Evolutionary conservation across 1,140 invertebrate genomes (phyloP).

Genomic region (Antheraea mylitta): DNA sequence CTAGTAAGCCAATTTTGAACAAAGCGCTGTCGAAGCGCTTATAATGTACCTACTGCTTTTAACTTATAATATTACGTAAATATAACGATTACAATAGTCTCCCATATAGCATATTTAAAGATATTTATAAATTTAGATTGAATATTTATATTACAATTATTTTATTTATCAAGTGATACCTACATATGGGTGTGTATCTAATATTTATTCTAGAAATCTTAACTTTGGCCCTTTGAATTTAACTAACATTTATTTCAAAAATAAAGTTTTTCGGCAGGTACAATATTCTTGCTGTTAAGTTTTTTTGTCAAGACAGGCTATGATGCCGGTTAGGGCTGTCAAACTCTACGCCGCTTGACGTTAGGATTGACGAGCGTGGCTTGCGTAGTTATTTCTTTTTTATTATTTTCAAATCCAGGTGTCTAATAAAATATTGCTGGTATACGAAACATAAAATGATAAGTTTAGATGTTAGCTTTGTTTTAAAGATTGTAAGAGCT

Average conservation of each 20-base stretch:
- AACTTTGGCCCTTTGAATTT: not conserved
- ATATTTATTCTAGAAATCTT: not conserved
- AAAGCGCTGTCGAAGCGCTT: no score
- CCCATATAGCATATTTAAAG: no score
- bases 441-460: constrained; percentile 13
- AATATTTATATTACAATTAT: no score
- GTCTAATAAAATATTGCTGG: constrained; percentile 51
- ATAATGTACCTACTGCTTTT: no score
- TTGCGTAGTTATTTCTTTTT: constrained; percentile 48
- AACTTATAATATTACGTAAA: no score
- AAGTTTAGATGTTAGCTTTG: not conserved
- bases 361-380: constrained; percentile 70
- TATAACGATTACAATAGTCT: no score
- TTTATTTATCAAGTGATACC: no score
- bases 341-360: constrained; percentile 54
- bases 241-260: constrained; percentile 13
- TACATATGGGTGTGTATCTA: not conserved
- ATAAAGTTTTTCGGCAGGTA: constrained; percentile 10
- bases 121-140: no score
- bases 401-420: constrained; percentile 54
- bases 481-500: not conserved
- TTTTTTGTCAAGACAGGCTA: constrained; percentile 46
- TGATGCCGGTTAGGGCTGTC: constrained; percentile 75
- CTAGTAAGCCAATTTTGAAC: no score
- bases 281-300: constrained; percentile 42